Evolutionary conservation across 2,888 invertebrate genomes (phyloP), one percentile per base, ranked within the genome.

Genomic region (Helobdella robusta): DNA sequence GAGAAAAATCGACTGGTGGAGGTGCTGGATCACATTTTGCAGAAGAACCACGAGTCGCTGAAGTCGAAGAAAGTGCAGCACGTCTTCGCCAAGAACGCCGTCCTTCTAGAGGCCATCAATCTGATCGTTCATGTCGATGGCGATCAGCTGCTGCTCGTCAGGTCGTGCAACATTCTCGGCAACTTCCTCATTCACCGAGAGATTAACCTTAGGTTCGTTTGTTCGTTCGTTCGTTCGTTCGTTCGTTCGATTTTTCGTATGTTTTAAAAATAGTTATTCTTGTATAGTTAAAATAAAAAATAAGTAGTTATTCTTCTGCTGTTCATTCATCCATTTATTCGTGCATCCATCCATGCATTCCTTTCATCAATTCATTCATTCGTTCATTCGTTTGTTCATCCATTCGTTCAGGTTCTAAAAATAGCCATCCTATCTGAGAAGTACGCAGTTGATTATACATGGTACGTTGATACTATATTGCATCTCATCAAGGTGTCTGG

Each of bases 81-180:
- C 82, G 95, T 97, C 59, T 99, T 99, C 84, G 97, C 98, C 67
- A 98, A 98, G 82, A 98, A 99, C 83, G 95, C 98, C 62, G 97
- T 99, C 32, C 84, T 99, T 25, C 98, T 99, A 83, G 98, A 99
- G 83, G 97, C 98, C 56, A 99, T 99, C 78, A 95, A 95, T 82
- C 85, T 99, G 72, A 98, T 99, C 72, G 98, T 99, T 76, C 98
- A 99, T 79, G 94, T 95, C 83, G 98, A 98, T 78, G 88, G 92
- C 82, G 95, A 95, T 81, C 91, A 94, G 48, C 92, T 91, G 82
- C 84, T 99, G 70, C 83, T 99, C 75, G 97, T 98, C 52, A 86
- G 98, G 70, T 97, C 95, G 62, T 98, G 97, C 80, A 98, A 98
- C 80, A 98, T 98, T 80, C 84, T 99, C 72, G 98, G 98, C 1